These are phyloP conservation scores for Solenopsis fugax DNA, from an alignment of 1,140 invertebrate genomes.

Conservation along the genomic window DNA sequence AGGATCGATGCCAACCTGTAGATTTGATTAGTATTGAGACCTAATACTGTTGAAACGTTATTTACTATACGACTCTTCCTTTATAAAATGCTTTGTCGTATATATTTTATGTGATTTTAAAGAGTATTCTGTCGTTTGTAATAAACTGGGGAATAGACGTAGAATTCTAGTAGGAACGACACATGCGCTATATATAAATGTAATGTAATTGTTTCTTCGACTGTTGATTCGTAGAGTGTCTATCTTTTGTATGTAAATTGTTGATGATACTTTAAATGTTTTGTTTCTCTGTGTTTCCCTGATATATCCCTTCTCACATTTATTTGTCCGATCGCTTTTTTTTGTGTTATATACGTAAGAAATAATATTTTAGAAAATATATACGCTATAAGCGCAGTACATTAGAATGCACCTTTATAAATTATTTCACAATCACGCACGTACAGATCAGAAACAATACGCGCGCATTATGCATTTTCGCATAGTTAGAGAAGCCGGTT, in stretches of 20 bases:
- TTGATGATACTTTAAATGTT: constrained; percentile 25
- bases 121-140: neutral
- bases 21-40: constrained; percentile 54
- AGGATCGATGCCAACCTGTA: constrained; percentile 29
- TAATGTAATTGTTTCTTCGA: constrained; percentile 19
- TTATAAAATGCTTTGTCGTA: constrained; percentile 1
- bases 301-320: neutral
- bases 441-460: constrained; percentile 33
- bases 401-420: neutral
- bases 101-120: constrained; percentile 29
- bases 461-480: neutral
- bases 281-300: neutral
- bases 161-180: constrained; percentile 22
- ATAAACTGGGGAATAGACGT: constrained; percentile 16
- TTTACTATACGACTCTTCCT: neutral
- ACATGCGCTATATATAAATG: neutral
- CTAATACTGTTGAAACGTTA: neutral
- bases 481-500: neutral
- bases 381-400: neutral
- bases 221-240: constrained; percentile 15
- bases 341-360: neutral
- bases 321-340: constrained; percentile 1
- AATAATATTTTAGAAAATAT: constrained; percentile 26
- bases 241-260: constrained; percentile 57
- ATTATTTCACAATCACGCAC: constrained; percentile 27